Percentiles rank a stretch among this genome's conserved stretches.
Evolutionary conservation across 2,797 vertebrate species (phyloP).

Genomic region (Scyliorhinus canicula): DNA sequence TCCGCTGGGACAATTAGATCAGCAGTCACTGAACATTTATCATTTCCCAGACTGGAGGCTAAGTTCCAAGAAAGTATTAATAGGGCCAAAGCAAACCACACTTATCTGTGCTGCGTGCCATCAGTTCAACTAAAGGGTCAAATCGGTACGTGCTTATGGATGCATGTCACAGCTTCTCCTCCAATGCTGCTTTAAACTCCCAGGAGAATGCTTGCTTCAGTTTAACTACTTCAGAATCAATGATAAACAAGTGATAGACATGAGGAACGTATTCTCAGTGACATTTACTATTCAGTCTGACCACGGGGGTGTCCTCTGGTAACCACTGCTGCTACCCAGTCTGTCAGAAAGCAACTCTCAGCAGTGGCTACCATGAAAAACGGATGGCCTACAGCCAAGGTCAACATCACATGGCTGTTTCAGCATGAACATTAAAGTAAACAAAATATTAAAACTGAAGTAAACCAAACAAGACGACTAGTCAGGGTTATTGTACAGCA

Average conservation of each 20-base stretch:
- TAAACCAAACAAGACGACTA: constrained; percentile 42
- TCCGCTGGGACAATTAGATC: constrained; percentile 59
- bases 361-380: constrained; percentile 65
- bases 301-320: constrained; percentile 57
- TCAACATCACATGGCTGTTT: constrained; percentile 54
- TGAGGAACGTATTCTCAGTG: constrained; percentile 54
- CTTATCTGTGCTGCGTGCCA: constrained; percentile 55
- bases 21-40: constrained; percentile 73
- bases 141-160: constrained; percentile 53
- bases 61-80: constrained; percentile 55
- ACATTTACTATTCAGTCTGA: constrained; percentile 65
- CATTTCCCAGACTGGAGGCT: constrained; percentile 60
- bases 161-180: constrained; percentile 51
- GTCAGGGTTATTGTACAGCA: neutral
- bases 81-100: constrained; percentile 52
- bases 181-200: constrained; percentile 55
- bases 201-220: constrained; percentile 59
- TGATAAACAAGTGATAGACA: constrained; percentile 68
- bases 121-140: constrained; percentile 63
- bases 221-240: constrained; percentile 60
- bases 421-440: constrained; percentile 48
- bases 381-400: constrained; percentile 68
- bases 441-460: constrained; percentile 12
- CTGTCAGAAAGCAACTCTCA: constrained; percentile 64
- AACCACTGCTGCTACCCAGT: constrained; percentile 51